Conservation (phyloP, 2,888 invertebrate species). For the Lycia hirtaria region DNA sequence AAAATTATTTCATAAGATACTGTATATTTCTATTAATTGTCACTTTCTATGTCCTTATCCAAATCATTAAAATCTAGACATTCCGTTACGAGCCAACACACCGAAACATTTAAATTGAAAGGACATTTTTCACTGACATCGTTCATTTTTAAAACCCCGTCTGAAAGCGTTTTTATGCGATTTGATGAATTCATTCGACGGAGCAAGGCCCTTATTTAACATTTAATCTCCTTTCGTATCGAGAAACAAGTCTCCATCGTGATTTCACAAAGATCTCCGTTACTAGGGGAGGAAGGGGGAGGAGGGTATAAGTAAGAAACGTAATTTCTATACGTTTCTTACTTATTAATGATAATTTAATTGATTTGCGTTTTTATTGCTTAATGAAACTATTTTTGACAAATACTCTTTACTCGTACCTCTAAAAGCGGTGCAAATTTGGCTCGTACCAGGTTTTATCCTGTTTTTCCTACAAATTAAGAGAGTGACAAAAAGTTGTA, state of each 20-base stretch:
- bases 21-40: neutral
- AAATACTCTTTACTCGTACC: too few relatives aligned
- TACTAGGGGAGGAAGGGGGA: slow-evolving; percentile 20
- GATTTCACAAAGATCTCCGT: slow-evolving; percentile 47
- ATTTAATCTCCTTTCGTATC: slow-evolving; percentile 47
- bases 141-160: slow-evolving; percentile 12
- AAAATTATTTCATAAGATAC: too few relatives aligned
- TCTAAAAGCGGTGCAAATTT: too few relatives aligned
- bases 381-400: too few relatives aligned
- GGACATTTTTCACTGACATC: slow-evolving; percentile 14
- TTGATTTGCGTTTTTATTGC: too few relatives aligned
- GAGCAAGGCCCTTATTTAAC: slow-evolving; percentile 40
- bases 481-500: too few relatives aligned
- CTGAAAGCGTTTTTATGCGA: slow-evolving; percentile 18
- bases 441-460: too few relatives aligned
- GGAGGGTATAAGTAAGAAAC: slow-evolving; percentile 32
- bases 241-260: slow-evolving; percentile 47
- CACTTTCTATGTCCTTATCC: neutral
- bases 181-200: slow-evolving; percentile 41
- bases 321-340: neutral
- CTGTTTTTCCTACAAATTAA: too few relatives aligned
- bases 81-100: neutral
- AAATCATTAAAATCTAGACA: neutral
- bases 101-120: slow-evolving; percentile 17
- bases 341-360: too few relatives aligned